Base-by-base conservation (phyloP, 2,888 invertebrate species). In the Rhodophaea formosa region DNA sequence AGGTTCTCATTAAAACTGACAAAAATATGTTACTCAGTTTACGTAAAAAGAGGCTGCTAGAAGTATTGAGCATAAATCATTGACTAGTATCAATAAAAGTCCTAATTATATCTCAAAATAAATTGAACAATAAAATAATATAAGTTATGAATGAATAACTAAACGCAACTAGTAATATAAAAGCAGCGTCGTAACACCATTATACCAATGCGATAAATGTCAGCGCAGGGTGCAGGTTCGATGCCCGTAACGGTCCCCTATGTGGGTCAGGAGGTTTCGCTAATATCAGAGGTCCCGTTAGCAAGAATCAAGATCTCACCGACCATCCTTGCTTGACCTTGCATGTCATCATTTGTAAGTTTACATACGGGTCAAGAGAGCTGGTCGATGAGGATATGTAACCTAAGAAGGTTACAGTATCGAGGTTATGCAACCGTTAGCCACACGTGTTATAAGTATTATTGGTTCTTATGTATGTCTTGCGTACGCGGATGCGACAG, bases 251-350 rank as follows among this genome's bases (percentile, higher is more conserved):
- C 90, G 86, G 90, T 77, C 79, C 70, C 5, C 61, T 64, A 62
- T 70, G 79, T 90, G 77, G 88, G 89, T 90, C 86, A 90, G 77
- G 80, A 86, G 90, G 90, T 88, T 87, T 88, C 77, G 89, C 89
- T 88, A 88, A 90, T 89, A 89, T 88, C 80, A 79, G 68, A 59
- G 64, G 63, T 78, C 80, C 86, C 84, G 88, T 88, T 88, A 86
- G 71, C 64, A 70, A 77, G 54, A 55, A 55, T 55, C 56, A 42
- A 56, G 79, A 82, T 84, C 79, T 72, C 62, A 64, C 64, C 46
- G 59, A 51, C 79, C 75, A 76, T 56, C 61, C 29, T 67, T 67
- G 49, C 52, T 49, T 66, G 78, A 68, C 59, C 80, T 62, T 42
- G 57, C 7, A 32, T 32, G 32, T 14, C 16, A 47, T 52, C 56